Conservation (phyloP, 2,888 invertebrate genomes). For the Dasysyrphus albostriatus region DNA sequence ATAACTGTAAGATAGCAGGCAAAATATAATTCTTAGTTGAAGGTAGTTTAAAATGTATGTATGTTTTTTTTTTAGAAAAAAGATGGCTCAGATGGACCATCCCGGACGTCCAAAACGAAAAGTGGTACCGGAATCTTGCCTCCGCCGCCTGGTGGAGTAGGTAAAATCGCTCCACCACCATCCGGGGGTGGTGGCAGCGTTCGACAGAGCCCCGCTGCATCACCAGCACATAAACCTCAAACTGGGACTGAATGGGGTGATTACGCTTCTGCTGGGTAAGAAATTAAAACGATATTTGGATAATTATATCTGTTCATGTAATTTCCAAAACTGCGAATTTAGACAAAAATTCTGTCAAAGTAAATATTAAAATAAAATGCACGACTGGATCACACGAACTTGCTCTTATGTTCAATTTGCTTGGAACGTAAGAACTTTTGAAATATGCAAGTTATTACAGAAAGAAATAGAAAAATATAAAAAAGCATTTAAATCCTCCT, state of each 20-base stretch:
- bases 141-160: constrained; percentile 90
- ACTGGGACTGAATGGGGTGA: constrained; percentile 90
- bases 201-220: constrained; percentile 85
- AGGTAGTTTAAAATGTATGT: not conserved
- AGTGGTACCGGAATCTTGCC: constrained; percentile 89
- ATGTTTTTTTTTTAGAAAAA: constrained; percentile 88
- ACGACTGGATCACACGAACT: no score
- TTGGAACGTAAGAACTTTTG: no score
- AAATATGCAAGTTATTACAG: no score
- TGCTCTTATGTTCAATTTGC: no score
- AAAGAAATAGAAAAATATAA: no score
- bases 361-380: no score
- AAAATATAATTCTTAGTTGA: not conserved
- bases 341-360: no score
- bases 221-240: constrained; percentile 89
- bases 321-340: no score
- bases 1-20: constrained; percentile 88
- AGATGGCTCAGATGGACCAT: constrained; percentile 90
- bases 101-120: constrained; percentile 87
- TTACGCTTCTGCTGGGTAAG: constrained; percentile 89
- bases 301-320: no score
- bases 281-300: not conserved
- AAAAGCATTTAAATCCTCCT: no score
- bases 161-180: constrained; percentile 90
- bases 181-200: constrained; percentile 82